Percentiles rank a stretch among this genome's conserved stretches.
Conservation (phyloP, 2,797 vertebrate species). For the Ambastaia sidthimunki region DNA sequence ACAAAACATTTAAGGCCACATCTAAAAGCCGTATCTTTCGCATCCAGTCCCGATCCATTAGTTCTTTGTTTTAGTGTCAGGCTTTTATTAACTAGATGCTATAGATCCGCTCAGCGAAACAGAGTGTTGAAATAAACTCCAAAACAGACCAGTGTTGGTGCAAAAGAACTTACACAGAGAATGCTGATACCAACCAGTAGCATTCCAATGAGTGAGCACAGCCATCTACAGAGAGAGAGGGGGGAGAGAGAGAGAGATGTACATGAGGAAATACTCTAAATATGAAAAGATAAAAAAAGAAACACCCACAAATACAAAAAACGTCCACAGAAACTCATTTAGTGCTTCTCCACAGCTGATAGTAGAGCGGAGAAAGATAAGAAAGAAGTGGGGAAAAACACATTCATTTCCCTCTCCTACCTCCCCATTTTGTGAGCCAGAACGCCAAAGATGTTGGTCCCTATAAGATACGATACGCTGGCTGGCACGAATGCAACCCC, state of each 20-base stretch:
- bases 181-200: conserved; percentile 91
- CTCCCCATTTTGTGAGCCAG: conserved; percentile 97
- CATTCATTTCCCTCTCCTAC: conserved; percentile 83
- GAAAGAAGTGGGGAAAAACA: conserved; percentile 58
- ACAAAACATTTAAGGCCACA: background rate
- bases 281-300: too few relatives aligned
- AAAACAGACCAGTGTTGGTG: background rate
- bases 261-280: conserved; percentile 20
- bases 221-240: conserved; percentile 81
- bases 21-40: background rate
- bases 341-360: conserved; percentile 63
- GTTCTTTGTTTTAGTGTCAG: background rate
- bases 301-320: background rate
- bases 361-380: conserved; percentile 59
- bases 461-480: conserved; percentile 97
- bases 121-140: background rate
- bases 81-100: background rate
- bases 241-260: conserved; percentile 17
- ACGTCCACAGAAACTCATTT: conserved; percentile 75
- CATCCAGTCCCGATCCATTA: background rate
- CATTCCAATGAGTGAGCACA: conserved; percentile 94
- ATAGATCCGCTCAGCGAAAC: background rate
- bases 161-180: conserved; percentile 88
- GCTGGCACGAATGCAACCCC: conserved; percentile 95
- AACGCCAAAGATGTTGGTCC: conserved; percentile 96